Percentiles rank a stretch among this genome's conserved stretches.
These are phyloP conservation scores for Hypsibius dujardini DNA, from an alignment of 1,140 invertebrate species.

Conservation along the genomic window DNA sequence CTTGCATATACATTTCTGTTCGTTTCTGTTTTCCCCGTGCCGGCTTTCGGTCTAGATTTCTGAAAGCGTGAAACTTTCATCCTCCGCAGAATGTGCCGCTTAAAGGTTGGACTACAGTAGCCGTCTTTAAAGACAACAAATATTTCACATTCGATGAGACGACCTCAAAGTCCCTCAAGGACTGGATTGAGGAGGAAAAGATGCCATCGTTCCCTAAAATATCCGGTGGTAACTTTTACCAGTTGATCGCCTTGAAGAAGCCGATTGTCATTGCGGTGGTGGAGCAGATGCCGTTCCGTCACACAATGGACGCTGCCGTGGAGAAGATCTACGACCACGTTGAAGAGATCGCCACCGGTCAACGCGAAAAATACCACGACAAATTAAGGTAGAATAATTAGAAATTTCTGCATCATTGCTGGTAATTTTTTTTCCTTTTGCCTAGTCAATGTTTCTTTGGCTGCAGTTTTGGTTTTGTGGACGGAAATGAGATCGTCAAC, in stretches of 20 bases:
- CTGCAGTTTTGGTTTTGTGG: slow-evolving; percentile 84
- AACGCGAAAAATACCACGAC: slow-evolving; percentile 56
- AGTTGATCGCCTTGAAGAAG: slow-evolving; percentile 40
- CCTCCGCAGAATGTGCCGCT: slow-evolving; percentile 16
- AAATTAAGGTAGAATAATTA: slow-evolving; percentile 31
- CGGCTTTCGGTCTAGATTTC: not conserved
- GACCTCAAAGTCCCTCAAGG: slow-evolving; percentile 40
- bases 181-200: slow-evolving; percentile 74
- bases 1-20: no score
- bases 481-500: slow-evolving; percentile 33
- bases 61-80: not conserved
- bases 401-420: slow-evolving; percentile 13
- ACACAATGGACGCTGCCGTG: slow-evolving; percentile 16
- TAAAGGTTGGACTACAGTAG: slow-evolving; percentile 21
- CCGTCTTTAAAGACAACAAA: slow-evolving; percentile 25
- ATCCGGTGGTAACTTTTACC: slow-evolving; percentile 59
- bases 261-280: slow-evolving; percentile 62
- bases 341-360: slow-evolving; percentile 56
- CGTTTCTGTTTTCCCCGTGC: no score
- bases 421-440: slow-evolving; percentile 14
- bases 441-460: slow-evolving; percentile 31
- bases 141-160: slow-evolving; percentile 23
- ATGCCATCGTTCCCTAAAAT: slow-evolving; percentile 77
- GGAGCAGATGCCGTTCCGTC: slow-evolving; percentile 20
- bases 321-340: slow-evolving; percentile 45